Evolutionary conservation across 2,888 invertebrate species (phyloP), one percentile per base, ranked within the genome.

Genomic region (Apodemia mormo): DNA sequence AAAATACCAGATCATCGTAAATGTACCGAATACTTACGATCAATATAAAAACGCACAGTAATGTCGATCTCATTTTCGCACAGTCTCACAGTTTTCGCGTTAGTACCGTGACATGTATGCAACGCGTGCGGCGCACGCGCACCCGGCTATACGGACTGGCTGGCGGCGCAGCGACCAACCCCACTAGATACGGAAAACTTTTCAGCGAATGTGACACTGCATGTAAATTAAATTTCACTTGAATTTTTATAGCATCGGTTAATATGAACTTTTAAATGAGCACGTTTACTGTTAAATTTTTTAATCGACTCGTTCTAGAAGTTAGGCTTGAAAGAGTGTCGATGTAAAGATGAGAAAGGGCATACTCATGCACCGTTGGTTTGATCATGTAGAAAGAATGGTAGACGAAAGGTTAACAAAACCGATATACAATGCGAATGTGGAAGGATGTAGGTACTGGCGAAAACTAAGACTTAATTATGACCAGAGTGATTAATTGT

Each of bases 1-100:
- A 33, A 33, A 33, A 33, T 33, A 33, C 33, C 45, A 58, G 30
- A 58, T 58, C 30, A 58, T 3, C 40, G 61, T 33, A 61, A 37
- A 61, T 52, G 5, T 30, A 33, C 37, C n/a, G 65, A 49, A 75
- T 83, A 92, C 92, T 92, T 74, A 92, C 92, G 80, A 83, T 79
- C 76, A 91, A 80, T 79, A 87, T 82, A 77, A 89, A 85, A 82
- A 90, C 86, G 85, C 87, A 88, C 77, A 87, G 75, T 75, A 88
- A 78, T 74, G 85, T 87, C 81, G 88, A 83, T 86, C 85, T 84
- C 92, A 92, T 92, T 77, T 85, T 88, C 76, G 77, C 45, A 76
- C 89, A 81, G 73, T 73, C 65, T 30, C 65, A 72, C 67, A 67
- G 72, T 70, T 70, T 79, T 77, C 81, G 81, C 81, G 75, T 75